phyloP scores from a whole-genome alignment of 2,888 invertebrate species.

The Drymonia ruficornis region DNA sequence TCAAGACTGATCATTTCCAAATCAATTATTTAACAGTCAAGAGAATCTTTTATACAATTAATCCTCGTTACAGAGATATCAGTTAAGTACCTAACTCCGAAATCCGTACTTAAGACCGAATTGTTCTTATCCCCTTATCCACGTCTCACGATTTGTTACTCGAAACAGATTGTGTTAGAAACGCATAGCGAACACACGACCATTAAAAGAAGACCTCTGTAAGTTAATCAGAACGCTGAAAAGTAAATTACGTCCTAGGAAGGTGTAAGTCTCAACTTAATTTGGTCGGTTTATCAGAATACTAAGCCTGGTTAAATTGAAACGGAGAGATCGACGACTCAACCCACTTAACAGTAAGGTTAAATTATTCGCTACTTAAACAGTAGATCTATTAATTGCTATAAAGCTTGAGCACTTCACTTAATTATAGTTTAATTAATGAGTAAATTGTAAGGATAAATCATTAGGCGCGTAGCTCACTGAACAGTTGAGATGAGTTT shows the following conservation, averaged over 20 bases:
- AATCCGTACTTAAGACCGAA: constrained; percentile 15
- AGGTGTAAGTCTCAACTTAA: constrained; percentile 10
- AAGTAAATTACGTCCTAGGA: not conserved
- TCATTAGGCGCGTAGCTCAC: too few species aligned
- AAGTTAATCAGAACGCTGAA: not conserved
- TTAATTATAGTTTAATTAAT: constrained; percentile 27
- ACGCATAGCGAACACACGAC: constrained; percentile 14
- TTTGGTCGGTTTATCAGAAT: constrained; percentile 9
- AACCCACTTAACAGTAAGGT: constrained; percentile 23
- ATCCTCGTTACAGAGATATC: constrained; percentile 6
- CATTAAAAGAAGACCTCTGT: constrained; percentile 4
- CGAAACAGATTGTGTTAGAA: constrained; percentile 11
- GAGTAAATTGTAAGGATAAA: constrained; percentile 19
- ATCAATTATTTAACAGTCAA: not conserved
- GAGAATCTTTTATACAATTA: not conserved
- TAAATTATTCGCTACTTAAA: constrained; percentile 31
- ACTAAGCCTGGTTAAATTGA: constrained; percentile 38
- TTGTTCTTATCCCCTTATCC: constrained; percentile 17
- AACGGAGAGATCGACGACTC: constrained; percentile 26
- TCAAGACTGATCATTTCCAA: not conserved
- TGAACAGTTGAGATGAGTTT: too few species aligned
- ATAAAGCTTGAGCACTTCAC: constrained; percentile 10
- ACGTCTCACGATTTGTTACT: constrained; percentile 13
- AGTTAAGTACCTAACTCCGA: constrained; percentile 15
- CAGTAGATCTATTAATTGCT: constrained; percentile 30